Percentiles rank a stretch among this genome's conserved stretches.
These are phyloP conservation scores for Marronus borbonicus DNA, from an alignment of 2,888 invertebrate genomes.

Conservation along the genomic window DNA sequence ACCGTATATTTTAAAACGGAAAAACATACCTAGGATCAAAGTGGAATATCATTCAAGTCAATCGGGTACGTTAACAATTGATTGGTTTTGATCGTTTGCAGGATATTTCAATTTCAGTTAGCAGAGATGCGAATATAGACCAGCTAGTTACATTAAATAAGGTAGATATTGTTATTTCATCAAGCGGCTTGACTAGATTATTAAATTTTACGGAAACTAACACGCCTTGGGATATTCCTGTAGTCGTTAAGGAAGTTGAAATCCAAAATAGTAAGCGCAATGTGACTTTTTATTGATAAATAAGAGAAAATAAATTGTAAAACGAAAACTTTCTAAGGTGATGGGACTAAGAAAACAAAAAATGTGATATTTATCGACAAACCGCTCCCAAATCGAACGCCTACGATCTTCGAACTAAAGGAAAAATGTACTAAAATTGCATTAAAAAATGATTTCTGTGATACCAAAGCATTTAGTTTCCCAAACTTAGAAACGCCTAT, in stretches of 20 bases:
- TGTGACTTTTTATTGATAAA: background rate
- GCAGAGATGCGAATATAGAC: conserved; percentile 61
- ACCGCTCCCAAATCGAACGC: conserved; percentile 59
- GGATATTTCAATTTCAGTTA: conserved; percentile 59
- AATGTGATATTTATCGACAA: conserved; percentile 65
- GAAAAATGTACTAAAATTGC: conserved; percentile 60
- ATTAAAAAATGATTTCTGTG: conserved; percentile 63
- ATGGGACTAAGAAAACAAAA: conserved; percentile 52
- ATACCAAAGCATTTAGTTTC: conserved; percentile 59
- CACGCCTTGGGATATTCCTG: conserved; percentile 63
- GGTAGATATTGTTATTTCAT: conserved; percentile 63
- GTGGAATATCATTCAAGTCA: conserved; percentile 54
- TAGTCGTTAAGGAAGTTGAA: conserved; percentile 61
- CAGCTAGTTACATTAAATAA: conserved; percentile 58
- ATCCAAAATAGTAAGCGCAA: conserved; percentile 44
- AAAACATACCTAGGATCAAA: conserved; percentile 45
- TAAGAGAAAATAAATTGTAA: too few relatives aligned
- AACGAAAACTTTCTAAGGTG: conserved; percentile 18
- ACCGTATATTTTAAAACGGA: conserved; percentile 45
- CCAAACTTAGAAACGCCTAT: conserved; percentile 5
- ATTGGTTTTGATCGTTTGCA: background rate
- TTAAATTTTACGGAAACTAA: conserved; percentile 62
- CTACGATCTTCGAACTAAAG: conserved; percentile 59
- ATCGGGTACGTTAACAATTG: conserved; percentile 52
- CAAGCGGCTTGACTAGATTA: conserved; percentile 63